phyloP scores from a whole-genome alignment of 1,140 invertebrate genomes.

The Pristionchus pacificus region DNA sequence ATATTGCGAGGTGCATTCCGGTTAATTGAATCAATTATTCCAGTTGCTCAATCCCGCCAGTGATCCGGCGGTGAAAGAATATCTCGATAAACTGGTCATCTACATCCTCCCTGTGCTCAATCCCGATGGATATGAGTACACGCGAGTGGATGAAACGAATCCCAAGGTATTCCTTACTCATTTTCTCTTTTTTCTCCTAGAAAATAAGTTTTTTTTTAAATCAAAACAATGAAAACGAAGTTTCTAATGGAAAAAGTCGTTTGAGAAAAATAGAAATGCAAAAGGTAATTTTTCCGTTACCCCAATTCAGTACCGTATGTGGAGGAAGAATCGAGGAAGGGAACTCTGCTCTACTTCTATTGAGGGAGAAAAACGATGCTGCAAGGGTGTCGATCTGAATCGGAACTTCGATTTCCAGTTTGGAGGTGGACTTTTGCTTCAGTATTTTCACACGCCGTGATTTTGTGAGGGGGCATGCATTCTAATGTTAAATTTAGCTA shows the following conservation, averaged over 20 bases:
- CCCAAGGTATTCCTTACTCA: conserved; percentile 19
- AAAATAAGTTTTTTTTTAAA: too few species aligned
- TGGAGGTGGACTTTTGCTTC: conserved; percentile 9
- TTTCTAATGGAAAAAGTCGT: too few species aligned
- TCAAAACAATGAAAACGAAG: too few species aligned
- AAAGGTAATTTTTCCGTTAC: not conserved
- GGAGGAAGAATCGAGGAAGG: not conserved
- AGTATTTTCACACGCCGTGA: not conserved
- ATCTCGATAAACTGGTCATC: conserved; percentile 53
- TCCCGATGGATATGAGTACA: conserved; percentile 54
- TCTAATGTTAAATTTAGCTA: not conserved
- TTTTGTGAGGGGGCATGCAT: too few species aligned
- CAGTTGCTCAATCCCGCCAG: conserved; percentile 22
- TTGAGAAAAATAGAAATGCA: too few species aligned
- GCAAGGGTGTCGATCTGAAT: conserved; percentile 38
- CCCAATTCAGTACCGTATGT: not conserved
- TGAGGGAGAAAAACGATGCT: conserved; percentile 10
- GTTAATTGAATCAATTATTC: conserved; percentile 8
- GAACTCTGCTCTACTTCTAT: not conserved
- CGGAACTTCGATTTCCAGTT: conserved; percentile 39
- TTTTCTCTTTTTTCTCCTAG: too few species aligned
- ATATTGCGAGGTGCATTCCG: too few species aligned
- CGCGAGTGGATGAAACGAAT: conserved; percentile 33
- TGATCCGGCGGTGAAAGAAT: conserved; percentile 31
- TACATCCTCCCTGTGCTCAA: conserved; percentile 59